Base-by-base conservation (phyloP, 1,140 invertebrate species). In the Venustaconcha ellipsiformis region DNA sequence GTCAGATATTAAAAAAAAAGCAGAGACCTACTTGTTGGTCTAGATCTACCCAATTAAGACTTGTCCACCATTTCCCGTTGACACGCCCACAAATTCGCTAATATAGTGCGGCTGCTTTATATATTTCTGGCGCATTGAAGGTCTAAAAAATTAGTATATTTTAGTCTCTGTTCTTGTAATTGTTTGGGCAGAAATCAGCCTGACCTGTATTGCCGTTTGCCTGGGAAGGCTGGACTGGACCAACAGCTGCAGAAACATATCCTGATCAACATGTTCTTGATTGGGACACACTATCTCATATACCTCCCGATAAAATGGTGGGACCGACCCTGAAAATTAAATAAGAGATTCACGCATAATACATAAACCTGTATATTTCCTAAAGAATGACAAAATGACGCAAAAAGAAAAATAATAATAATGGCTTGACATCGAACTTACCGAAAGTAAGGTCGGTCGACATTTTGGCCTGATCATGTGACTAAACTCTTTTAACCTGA, bases 211-310 rank as follows among this genome's bases (percentile, higher is more conserved):
- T 55, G 94, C 89, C 70, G 92, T 89, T 37, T 90, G 86, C 74
- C 91, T 91, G 74, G 92, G 92, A 62, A 94, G 86, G 80, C 92
- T 93, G 20, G 92, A 93, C 83, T 93, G 92, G 66, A 92, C 90
- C 64, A 94, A 89, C 5, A 94, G 86, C 67, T 92, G 91, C 79
- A 93, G 91, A 86, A 93, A 93, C 62, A 93, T 90, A 84, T 94
- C 93, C 75, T 91, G 89, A 76, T 93, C 92, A 59, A 94, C 92
- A 80, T 92, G 85, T 91, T 92, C 86, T 90, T 89, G 84, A 83
- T 92, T 92, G 48, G 92, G 91, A 71, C 92, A 93, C 76, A 93
- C 91, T 69, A 93, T 92, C 80, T 93, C 92, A 82, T 92, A 93
- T 68, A 93, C 89, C 84, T 93, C 92, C 73, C 93, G 86, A 82